A percentile compares a stretch with the other conserved stretches of the same genome.
phyloP scores from a whole-genome alignment of 2,797 vertebrate species.

The Sandelia bainsii region DNA sequence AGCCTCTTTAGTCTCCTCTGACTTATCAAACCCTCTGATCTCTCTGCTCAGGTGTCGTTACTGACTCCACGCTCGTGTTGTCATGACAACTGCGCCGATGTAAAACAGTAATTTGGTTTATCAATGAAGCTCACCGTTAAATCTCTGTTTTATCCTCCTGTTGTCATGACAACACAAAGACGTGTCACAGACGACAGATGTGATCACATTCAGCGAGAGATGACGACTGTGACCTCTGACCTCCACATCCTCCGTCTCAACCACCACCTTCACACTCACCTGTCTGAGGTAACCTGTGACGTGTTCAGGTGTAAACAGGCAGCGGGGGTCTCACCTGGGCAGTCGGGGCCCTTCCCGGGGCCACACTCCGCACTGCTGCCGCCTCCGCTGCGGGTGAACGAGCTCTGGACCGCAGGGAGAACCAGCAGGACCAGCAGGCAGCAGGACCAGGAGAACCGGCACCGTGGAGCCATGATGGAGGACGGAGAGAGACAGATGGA shows the following conservation, averaged over 20 bases:
- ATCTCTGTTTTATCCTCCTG: neutral
- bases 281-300: neutral
- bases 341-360: conserved; percentile 69
- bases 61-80: conserved; percentile 5
- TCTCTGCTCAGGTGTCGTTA: conserved; percentile 13
- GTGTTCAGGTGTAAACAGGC: conserved; percentile 10
- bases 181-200: neutral
- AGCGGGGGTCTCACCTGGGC: conserved; percentile 64
- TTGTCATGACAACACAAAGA: conserved; percentile 44
- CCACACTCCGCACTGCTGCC: conserved; percentile 61
- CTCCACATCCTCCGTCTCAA: neutral
- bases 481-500: neutral
- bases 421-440: conserved; percentile 58
- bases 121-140: neutral
- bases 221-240: conserved; percentile 44
- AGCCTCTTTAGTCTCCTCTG: too few species aligned
- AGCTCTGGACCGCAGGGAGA: conserved; percentile 56
- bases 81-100: neutral
- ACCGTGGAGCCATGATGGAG: conserved; percentile 69
- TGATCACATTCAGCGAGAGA: too few species aligned
- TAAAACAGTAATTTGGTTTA: neutral
- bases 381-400: conserved; percentile 66
- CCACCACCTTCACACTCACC: neutral
- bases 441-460: conserved; percentile 49
- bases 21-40: neutral